Evolutionary conservation across 2,797 vertebrate species (phyloP).

Genomic region (Lithobates sylvaticus): DNA sequence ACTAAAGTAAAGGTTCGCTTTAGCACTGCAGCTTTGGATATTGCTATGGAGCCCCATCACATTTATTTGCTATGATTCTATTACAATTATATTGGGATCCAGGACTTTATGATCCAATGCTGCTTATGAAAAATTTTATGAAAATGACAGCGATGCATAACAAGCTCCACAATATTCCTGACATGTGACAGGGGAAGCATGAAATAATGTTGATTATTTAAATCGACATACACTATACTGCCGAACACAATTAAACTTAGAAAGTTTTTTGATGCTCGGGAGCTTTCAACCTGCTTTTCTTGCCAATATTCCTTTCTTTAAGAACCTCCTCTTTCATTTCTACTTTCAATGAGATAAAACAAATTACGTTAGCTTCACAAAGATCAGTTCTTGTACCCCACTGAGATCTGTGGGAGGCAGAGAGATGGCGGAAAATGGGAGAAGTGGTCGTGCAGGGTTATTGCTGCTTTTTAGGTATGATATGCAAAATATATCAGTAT

Average conservation of each 20-base stretch:
- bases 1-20: too few relatives aligned
- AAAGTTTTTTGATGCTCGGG: not conserved
- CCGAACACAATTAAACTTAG: not conserved
- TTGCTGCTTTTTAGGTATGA: not conserved
- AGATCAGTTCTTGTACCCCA: not conserved
- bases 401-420: not conserved
- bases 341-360: not conserved
- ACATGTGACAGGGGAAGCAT: not conserved
- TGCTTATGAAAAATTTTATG: not conserved
- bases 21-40: too few relatives aligned
- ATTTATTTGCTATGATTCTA: not conserved
- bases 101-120: too few relatives aligned
- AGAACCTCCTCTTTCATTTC: not conserved
- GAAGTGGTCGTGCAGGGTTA: not conserved
- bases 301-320: slow-evolving; percentile 3
- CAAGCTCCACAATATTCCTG: not conserved
- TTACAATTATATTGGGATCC: too few relatives aligned
- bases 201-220: not conserved
- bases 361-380: not conserved
- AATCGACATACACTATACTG: not conserved
- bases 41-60: not conserved
- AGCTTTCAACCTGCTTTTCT: not conserved
- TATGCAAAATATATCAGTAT: not conserved
- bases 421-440: not conserved
- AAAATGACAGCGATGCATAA: not conserved